Evolutionary conservation across 2,113 vertebrate genomes (phyloP), one percentile per base, ranked within the genome.

Genomic region (Thomomys bottae): DNA sequence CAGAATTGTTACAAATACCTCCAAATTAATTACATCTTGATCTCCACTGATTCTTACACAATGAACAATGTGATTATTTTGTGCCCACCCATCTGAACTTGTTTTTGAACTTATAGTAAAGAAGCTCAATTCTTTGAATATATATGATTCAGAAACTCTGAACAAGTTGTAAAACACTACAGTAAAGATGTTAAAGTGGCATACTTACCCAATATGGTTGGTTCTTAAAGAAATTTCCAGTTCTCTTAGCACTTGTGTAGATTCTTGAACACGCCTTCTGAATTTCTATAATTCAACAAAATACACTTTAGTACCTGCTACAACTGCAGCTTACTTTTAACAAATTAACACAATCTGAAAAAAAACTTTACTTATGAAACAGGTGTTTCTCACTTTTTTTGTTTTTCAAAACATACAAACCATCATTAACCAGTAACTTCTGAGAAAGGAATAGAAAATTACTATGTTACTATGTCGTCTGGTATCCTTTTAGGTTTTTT

Each of bases 211-310:
- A 21, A 99, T 99, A 84, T 99, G 98, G 98, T 99, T 99, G 92
- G 99, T 99, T 96, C 99, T 98, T 97, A 99, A 98, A 88, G 99
- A 99, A 97, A 99, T 99, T 98, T 99, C 99, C 98, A 99, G 98
- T 98, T 99, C 99, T 98, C 99, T 97, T 95, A 99, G 98, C 94
- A 99, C 98, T 97, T 99, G 99, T 75, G 99, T 99, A 61, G 99
- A 99, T 97, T 99, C 99, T 96, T 99, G 99, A 92, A 99, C 99
- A 98, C 99, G 97, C 94, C 99, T 98, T 96, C 99, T 98, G 98
- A 99, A 99, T 98, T 99, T 99, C 99, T 99, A 90, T 38, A 95
- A 96, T 86, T 72, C 86, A 93, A 96, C 38, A 72, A 96, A 82
- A 96, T 61, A 97, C 76, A 92, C 0, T 91, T 93, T 66, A 94